Evolutionary conservation across 1,140 invertebrate genomes (phyloP), one percentile per base, ranked within the genome.

Genomic region (Bombus vancouverensis): DNA sequence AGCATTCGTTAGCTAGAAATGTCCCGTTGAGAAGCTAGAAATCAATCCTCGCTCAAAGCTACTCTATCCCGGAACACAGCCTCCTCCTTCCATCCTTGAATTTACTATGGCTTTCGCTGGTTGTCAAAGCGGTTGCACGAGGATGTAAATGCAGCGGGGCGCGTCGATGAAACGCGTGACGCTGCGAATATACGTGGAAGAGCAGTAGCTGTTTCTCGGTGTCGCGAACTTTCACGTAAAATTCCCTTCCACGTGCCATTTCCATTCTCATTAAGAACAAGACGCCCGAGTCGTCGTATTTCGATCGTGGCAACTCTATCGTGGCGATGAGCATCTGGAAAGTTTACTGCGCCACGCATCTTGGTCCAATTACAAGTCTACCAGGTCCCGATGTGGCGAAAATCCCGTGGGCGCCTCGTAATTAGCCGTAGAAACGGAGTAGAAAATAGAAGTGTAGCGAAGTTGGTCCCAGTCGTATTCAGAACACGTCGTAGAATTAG

Each of bases 401-500:
- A 80, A 62, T 85, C 44, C 42, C 70, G 42, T 39, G 39, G 39
- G 37, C 39, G 22, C 8, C 47, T 75, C 28, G 85, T 76, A 71
- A 86, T 86, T 71, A 83, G 53, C 70, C 85, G 71, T 44, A 32
- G 81, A 53, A 71, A 59, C 81, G 6, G 32, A 18, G 71, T 42
- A 81, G 70, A 87, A 87, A 83, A 77, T 42, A 53, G 57, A 87
- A 78, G 74, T 28, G 59, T 32, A 59, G 3, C 34, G 42, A 72
- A 87, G 73, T 83, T 83, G 42, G 13, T 18, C 6, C 34, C 22
- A 10, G 44, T 4, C 57, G 65, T 80, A 90, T 85, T 87, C 87
- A 42, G 74, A 53, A 73, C 77, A 68, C 73, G 75, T 75, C 59
- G 70, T 62, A 39, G 44, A 90, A 91, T 91, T 91, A 91, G 79